Evolutionary conservation across 37 sponge, comb jelly and placozoan species (phyloP).

Genomic region (Chondrilla cf. caribensis): DNA sequence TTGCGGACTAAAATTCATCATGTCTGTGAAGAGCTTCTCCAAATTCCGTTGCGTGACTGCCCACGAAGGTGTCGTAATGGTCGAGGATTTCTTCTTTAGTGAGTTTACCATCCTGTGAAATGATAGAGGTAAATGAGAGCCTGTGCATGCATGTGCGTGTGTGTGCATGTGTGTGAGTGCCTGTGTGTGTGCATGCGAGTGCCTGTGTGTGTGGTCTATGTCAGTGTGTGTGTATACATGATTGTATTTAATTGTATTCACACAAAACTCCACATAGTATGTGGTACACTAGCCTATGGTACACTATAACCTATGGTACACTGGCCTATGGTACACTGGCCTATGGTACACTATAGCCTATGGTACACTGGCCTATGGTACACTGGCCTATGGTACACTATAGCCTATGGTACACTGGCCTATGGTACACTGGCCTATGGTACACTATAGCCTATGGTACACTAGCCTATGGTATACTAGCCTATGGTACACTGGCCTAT

Average conservation of each 20-base stretch:
- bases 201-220: neutral
- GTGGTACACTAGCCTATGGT: too few species aligned
- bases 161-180: neutral
- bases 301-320: too few species aligned
- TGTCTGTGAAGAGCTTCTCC: conserved; percentile 78
- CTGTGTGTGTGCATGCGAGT: neutral
- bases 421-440: too few species aligned
- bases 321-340: too few species aligned
- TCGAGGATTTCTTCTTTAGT: conserved; percentile 79
- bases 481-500: too few species aligned
- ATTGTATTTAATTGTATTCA: neutral
- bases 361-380: too few species aligned
- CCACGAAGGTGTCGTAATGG: conserved; percentile 89
- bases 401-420: too few species aligned
- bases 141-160: neutral
- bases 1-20: conserved; percentile 68
- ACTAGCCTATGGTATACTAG: too few species aligned
- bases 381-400: too few species aligned
- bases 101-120: conserved; percentile 67
- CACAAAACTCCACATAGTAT: neutral
- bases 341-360: too few species aligned
- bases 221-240: neutral
- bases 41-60: conserved; percentile 95
- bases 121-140: too few species aligned
- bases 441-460: too few species aligned